These are phyloP conservation scores for Hydrocynus forskahlii DNA, from an alignment of 2,797 vertebrate species.

Conservation along the genomic window DNA sequence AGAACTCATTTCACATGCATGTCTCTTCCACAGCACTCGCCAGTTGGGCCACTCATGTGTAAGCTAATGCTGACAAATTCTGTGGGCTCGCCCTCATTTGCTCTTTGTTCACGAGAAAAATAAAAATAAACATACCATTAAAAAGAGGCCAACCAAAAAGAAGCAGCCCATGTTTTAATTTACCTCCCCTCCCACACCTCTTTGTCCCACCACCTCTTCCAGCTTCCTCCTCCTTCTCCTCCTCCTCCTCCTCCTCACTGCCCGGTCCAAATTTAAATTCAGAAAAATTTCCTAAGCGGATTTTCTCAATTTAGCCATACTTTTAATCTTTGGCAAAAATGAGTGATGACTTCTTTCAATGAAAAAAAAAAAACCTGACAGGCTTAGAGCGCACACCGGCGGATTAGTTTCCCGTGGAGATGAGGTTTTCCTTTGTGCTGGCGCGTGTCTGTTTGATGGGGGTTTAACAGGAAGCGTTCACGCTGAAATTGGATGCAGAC, in stretches of 20 bases:
- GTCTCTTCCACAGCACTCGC: constrained; percentile 82
- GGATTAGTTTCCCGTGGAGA: constrained; percentile 99
- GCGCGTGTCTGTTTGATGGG: constrained; percentile 99
- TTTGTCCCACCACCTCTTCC: constrained; percentile 18
- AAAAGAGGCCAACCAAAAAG: constrained; percentile 71
- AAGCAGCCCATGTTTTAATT: constrained; percentile 79
- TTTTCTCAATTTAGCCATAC: constrained; percentile 99
- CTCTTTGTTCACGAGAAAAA: constrained; percentile 23
- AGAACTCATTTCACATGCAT: constrained; percentile 86
- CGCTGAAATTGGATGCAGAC: constrained; percentile 99
- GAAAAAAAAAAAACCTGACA: constrained; percentile 89
- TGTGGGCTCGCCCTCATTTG: constrained; percentile 19
- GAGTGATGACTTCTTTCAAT: constrained; percentile 99
- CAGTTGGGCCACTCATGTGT: constrained; percentile 71
- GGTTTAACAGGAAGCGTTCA: constrained; percentile 97
- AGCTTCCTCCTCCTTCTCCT: constrained; percentile 59
- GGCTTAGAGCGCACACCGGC: constrained; percentile 95
- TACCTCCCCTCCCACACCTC: constrained; percentile 76
- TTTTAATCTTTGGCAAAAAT: constrained; percentile 99
- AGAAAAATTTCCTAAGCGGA: constrained; percentile 93
- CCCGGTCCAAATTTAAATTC: constrained; percentile 92
- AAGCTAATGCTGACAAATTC: constrained; percentile 57
- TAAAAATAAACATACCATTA: constrained; percentile 58
- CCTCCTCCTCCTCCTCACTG: constrained; percentile 66
- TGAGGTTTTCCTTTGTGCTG: constrained; percentile 97